Percentiles rank a stretch among this genome's conserved stretches.
phyloP scores from a whole-genome alignment of 2,888 invertebrate genomes.

The Sinopyrophorus schimmeli region DNA sequence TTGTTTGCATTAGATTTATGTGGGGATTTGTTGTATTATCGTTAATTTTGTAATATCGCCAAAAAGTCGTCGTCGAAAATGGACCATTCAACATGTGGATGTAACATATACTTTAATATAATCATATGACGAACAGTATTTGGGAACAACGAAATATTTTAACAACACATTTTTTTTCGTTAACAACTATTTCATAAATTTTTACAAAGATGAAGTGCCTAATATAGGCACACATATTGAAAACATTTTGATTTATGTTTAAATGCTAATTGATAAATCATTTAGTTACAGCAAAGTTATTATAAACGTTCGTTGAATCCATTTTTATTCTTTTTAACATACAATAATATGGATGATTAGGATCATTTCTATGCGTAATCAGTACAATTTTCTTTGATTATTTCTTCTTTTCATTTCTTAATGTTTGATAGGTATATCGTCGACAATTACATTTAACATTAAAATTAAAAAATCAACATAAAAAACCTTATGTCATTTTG shows the following conservation, averaged over 20 bases:
- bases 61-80: too few relatives aligned
- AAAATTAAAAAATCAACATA: slow-evolving; percentile 18
- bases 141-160: slow-evolving; percentile 6
- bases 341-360: too few relatives aligned
- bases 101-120: slow-evolving; percentile 22
- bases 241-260: background rate
- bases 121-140: slow-evolving; percentile 12
- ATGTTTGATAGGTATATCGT: too few relatives aligned
- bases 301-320: too few relatives aligned
- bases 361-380: too few relatives aligned
- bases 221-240: slow-evolving; percentile 6
- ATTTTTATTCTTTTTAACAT: too few relatives aligned
- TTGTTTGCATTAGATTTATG: slow-evolving; percentile 8
- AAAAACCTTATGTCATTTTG: slow-evolving; percentile 11
- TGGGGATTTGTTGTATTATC: slow-evolving; percentile 3
- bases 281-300: background rate
- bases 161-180: slow-evolving; percentile 11
- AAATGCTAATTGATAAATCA: background rate
- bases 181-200: slow-evolving; percentile 11
- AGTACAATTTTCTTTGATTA: too few relatives aligned
- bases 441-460: slow-evolving; percentile 14
- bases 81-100: too few relatives aligned
- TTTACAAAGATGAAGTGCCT: background rate
- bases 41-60: slow-evolving; percentile 1
- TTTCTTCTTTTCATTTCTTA: too few relatives aligned